Percentiles rank a stretch among this genome's conserved stretches.
These are phyloP conservation scores for Hofmannophila pseudospretella DNA, from an alignment of 2,888 invertebrate species.

Conservation along the genomic window DNA sequence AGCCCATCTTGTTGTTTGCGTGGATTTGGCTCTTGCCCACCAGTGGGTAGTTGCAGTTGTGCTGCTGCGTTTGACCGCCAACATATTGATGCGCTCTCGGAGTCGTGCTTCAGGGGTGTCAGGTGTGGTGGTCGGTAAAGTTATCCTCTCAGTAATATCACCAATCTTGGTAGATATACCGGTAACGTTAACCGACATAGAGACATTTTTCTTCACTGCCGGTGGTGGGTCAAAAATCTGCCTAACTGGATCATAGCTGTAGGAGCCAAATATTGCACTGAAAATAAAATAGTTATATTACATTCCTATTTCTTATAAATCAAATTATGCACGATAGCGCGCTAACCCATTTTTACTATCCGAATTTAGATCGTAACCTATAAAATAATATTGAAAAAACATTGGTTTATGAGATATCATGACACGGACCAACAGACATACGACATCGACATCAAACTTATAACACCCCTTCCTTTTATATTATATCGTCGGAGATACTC, in stretches of 20 bases:
- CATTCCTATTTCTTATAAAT: too few species aligned
- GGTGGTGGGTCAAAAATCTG: neutral
- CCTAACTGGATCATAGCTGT: constrained; percentile 2
- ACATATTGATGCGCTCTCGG: neutral
- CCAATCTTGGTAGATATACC: neutral
- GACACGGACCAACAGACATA: too few species aligned
- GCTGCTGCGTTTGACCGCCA: neutral
- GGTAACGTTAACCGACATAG: neutral
- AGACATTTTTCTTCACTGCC: neutral
- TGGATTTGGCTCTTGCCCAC: neutral
- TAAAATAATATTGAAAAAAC: too few species aligned
- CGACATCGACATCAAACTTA: too few species aligned
- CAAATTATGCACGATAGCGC: too few species aligned
- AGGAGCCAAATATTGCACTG: constrained; percentile 4
- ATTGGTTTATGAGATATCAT: too few species aligned
- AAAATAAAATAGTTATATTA: neutral
- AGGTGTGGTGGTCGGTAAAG: neutral
- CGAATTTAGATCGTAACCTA: too few species aligned
- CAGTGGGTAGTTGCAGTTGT: neutral
- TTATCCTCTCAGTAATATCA: neutral
- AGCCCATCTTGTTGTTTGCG: neutral
- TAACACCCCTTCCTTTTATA: too few species aligned
- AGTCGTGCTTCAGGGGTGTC: neutral
- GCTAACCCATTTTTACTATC: too few species aligned
- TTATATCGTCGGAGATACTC: too few species aligned